Evolutionary conservation across 2,888 invertebrate genomes (phyloP).

Genomic region (Emmelina monodactyla): DNA sequence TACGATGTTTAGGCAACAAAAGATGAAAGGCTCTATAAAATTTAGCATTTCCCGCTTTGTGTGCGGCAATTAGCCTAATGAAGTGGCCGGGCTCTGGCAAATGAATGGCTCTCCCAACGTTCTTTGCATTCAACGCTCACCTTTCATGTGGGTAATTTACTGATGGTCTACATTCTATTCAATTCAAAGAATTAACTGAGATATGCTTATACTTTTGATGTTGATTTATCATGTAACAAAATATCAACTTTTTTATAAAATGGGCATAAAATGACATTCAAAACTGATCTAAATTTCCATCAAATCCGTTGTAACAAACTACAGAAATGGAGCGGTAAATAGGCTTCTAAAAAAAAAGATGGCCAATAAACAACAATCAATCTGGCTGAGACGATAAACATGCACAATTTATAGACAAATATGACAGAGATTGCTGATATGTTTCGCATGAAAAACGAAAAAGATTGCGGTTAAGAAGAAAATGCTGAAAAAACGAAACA

Average conservation of each 20-base stretch:
- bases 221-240: too few relatives aligned
- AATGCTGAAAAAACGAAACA: constrained; percentile 41
- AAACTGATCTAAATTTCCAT: too few relatives aligned
- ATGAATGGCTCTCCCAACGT: constrained; percentile 48
- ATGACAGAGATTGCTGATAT: constrained; percentile 47
- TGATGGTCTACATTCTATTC: constrained; percentile 44
- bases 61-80: constrained; percentile 61
- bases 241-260: too few relatives aligned
- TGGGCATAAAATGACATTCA: too few relatives aligned
- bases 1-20: constrained; percentile 30
- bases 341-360: background rate
- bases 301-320: too few relatives aligned
- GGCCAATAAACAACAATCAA: constrained; percentile 40
- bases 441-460: constrained; percentile 51
- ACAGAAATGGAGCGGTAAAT: too few relatives aligned
- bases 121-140: constrained; percentile 49
- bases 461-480: constrained; percentile 33
- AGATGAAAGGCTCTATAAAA: constrained; percentile 56
- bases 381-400: constrained; percentile 36
- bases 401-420: constrained; percentile 50
- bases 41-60: constrained; percentile 56
- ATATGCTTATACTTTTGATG: too few relatives aligned
- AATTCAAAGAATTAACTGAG: too few relatives aligned
- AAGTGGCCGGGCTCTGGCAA: constrained; percentile 44
- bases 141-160: constrained; percentile 61